These are phyloP conservation scores for Eubucco bourcierii DNA, from an alignment of 2,113 vertebrate genomes.

Conservation along the genomic window DNA sequence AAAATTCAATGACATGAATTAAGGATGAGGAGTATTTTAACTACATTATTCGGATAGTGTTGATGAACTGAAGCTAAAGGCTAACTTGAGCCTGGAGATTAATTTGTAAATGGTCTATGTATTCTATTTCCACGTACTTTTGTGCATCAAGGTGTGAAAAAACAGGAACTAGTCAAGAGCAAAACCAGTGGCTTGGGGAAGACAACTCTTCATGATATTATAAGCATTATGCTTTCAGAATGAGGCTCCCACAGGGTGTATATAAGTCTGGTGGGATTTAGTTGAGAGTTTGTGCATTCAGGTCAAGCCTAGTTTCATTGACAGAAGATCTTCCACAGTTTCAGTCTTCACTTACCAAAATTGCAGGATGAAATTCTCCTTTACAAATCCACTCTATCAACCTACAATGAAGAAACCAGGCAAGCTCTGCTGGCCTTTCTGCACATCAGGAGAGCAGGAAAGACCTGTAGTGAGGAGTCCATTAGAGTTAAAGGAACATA, in stretches of 20 bases:
- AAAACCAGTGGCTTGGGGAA: not conserved
- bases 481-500: not conserved
- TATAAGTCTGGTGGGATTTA: not conserved
- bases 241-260: not conserved
- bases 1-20: not conserved
- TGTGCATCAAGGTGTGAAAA: not conserved
- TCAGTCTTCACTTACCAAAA: not conserved
- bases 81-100: not conserved
- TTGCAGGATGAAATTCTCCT: not conserved
- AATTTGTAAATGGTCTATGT: not conserved
- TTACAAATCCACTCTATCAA: rapidly evolving
- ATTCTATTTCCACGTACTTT: not conserved
- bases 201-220: not conserved
- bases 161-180: not conserved
- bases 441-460: not conserved
- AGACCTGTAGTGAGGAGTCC: not conserved
- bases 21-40: not conserved
- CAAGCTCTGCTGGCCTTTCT: not conserved
- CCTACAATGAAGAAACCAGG: not conserved
- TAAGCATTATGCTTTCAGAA: not conserved
- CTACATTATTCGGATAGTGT: not conserved
- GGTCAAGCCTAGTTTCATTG: not conserved
- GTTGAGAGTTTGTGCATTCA: not conserved
- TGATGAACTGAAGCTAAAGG: not conserved
- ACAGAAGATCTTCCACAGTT: not conserved